Evolutionary conservation across 2,797 vertebrate species (phyloP).

Genomic region (Gymnoscopelus microlampas): DNA sequence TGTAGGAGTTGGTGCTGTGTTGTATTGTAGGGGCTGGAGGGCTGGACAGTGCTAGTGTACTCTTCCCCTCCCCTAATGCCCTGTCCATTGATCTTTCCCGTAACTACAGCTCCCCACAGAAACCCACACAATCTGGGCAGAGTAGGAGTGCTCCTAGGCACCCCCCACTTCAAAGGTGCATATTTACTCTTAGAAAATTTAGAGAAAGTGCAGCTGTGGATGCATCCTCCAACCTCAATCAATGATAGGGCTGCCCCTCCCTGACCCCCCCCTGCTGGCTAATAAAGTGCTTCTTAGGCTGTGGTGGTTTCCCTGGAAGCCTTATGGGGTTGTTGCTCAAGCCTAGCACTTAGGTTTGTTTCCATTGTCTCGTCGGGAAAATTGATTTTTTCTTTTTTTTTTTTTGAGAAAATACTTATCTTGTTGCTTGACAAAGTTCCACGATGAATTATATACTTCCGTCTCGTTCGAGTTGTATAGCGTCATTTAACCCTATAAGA

Average conservation of each 20-base stretch:
- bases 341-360: conserved; percentile 90
- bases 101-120: conserved; percentile 97
- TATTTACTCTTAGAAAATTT: conserved; percentile 99
- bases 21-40: conserved; percentile 86
- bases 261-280: conserved; percentile 89
- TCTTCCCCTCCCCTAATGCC: conserved; percentile 90
- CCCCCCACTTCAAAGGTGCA: conserved; percentile 98
- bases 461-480: conserved; percentile 4
- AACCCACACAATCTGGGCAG: conserved; percentile 97
- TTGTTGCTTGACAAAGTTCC: conserved; percentile 72
- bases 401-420: conserved; percentile 67
- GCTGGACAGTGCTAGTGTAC: conserved; percentile 91
- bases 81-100: conserved; percentile 99
- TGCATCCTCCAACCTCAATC: conserved; percentile 97
- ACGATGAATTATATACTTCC: conserved; percentile 47
- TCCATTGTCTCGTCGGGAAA: conserved; percentile 96
- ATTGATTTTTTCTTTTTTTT: conserved; percentile 78
- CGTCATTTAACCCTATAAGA: too few relatives aligned
- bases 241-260: conserved; percentile 94
- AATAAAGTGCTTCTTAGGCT: conserved; percentile 99
- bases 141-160: conserved; percentile 91
- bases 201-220: conserved; percentile 99
- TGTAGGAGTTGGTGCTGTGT: conserved; percentile 75
- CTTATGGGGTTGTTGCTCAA: conserved; percentile 92
- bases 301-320: conserved; percentile 90